Conservation (phyloP, 2,888 invertebrate genomes). For the Drosophila niveifrons region DNA sequence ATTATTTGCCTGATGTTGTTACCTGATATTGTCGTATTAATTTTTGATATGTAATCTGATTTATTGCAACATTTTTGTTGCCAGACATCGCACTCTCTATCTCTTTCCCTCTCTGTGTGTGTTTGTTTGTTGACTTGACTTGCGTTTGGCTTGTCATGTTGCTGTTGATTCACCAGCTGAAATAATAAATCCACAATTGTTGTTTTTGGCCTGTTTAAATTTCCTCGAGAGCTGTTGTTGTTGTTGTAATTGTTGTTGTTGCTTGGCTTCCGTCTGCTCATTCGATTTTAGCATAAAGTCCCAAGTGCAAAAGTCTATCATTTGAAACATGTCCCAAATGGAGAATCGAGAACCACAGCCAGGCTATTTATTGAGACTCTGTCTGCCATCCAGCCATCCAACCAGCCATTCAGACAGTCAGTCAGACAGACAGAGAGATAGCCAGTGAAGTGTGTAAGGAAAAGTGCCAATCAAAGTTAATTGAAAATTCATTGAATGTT, state of each 20-base stretch:
- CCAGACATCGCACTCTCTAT: constrained; percentile 4
- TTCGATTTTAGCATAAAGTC: constrained; percentile 54
- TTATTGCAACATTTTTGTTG: constrained; percentile 63
- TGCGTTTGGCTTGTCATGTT: constrained; percentile 49
- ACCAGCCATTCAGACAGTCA: background rate
- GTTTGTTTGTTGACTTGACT: constrained; percentile 50
- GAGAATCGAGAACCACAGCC: constrained; percentile 41
- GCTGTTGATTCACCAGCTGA: constrained; percentile 50
- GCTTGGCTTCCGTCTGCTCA: constrained; percentile 16
- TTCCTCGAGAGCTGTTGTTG: constrained; percentile 32
- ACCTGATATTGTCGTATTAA: constrained; percentile 50
- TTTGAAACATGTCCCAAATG: constrained; percentile 38
- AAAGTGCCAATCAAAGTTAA: constrained; percentile 80
- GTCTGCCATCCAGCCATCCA: background rate
- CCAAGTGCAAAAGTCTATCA: constrained; percentile 52
- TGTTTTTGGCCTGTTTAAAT: constrained; percentile 28
- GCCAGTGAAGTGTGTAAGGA: constrained; percentile 65
- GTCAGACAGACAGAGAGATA: constrained; percentile 16
- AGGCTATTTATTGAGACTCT: constrained; percentile 34
- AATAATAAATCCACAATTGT: constrained; percentile 48
- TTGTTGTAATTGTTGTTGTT: constrained; percentile 38
- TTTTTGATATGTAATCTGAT: constrained; percentile 58
- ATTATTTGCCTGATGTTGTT: constrained; percentile 55
- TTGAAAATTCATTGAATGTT: constrained; percentile 80
- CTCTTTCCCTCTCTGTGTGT: constrained; percentile 6